Conservation (phyloP, 64 coral and sea anemone species). For the Anthopleura sola region DNA sequence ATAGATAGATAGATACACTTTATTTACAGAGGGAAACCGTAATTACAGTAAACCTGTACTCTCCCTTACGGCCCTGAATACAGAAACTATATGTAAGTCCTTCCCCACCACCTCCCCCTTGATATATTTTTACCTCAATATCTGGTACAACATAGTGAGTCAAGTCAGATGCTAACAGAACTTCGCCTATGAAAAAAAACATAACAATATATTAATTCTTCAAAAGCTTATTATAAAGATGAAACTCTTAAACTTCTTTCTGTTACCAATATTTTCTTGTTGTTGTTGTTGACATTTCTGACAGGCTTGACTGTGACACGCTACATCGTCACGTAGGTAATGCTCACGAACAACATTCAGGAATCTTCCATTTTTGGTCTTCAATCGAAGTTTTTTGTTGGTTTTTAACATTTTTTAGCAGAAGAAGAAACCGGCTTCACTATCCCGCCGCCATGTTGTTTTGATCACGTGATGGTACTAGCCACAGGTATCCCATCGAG, state of each 20-base stretch:
- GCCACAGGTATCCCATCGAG: neutral
- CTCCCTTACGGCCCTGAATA: too few relatives aligned
- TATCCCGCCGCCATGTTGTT: conserved; percentile 5
- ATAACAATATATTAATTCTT: neutral
- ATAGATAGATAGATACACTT: too few relatives aligned
- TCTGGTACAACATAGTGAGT: conserved; percentile 86
- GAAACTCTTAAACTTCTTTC: neutral
- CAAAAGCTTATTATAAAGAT: neutral
- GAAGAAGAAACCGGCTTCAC: neutral
- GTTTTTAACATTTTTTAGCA: conserved; percentile 66
- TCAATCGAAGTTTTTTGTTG: conserved; percentile 64
- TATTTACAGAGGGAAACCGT: too few relatives aligned
- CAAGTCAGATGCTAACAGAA: conserved; percentile 39
- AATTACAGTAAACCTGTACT: too few relatives aligned
- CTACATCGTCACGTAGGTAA: conserved; percentile 71
- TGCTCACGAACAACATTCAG: conserved; percentile 83
- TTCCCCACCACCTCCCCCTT: too few relatives aligned
- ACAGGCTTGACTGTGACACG: conserved; percentile 72
- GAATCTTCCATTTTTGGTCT: conserved; percentile 71
- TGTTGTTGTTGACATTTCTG: conserved; percentile 23
- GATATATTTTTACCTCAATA: conserved; percentile 52
- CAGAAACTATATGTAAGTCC: too few relatives aligned
- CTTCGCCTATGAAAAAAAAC: conserved; percentile 23
- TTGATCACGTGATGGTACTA: neutral
- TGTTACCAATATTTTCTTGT: neutral